Conservation (phyloP, 2,113 vertebrate genomes). For the Mohoua ochrocephala region DNA sequence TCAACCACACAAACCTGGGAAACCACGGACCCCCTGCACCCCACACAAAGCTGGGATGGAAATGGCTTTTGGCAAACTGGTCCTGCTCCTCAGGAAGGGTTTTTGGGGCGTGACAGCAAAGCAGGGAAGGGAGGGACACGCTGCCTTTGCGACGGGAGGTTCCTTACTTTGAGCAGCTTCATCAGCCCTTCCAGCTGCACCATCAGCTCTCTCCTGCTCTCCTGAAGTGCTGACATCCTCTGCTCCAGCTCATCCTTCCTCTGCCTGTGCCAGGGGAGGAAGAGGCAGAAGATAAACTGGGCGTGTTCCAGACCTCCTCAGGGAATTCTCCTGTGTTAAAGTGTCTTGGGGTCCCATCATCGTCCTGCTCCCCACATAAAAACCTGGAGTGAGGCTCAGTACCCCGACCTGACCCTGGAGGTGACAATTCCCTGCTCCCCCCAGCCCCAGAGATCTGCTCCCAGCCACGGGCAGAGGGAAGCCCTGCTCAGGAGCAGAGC, state of each 20-base stretch:
- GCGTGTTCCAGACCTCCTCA: neutral
- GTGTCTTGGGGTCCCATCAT: neutral
- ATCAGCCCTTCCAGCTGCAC: conserved; percentile 95
- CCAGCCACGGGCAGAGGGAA: neutral
- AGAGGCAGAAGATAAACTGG: neutral
- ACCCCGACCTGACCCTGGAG: rapidly evolving
- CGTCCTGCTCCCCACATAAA: neutral
- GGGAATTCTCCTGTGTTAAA: neutral
- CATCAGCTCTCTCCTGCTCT: conserved; percentile 94
- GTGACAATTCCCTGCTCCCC: neutral
- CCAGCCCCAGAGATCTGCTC: neutral
- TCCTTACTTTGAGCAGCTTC: conserved; percentile 90
- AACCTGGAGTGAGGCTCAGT: neutral
- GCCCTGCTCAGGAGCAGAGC: neutral
- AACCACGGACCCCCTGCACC: neutral
- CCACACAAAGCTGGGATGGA: neutral
- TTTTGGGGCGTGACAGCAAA: neutral
- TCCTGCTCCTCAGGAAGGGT: neutral
- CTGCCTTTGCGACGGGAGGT: rapidly evolving
- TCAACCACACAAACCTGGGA: neutral
- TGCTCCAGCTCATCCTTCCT: conserved; percentile 94
- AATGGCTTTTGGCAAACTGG: neutral
- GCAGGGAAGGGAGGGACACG: too few relatives aligned
- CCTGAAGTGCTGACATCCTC: conserved; percentile 92
- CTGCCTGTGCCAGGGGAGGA: conserved; percentile 74